Conservation (phyloP, 2,113 vertebrate genomes). For the Echinops telfairi region DNA sequence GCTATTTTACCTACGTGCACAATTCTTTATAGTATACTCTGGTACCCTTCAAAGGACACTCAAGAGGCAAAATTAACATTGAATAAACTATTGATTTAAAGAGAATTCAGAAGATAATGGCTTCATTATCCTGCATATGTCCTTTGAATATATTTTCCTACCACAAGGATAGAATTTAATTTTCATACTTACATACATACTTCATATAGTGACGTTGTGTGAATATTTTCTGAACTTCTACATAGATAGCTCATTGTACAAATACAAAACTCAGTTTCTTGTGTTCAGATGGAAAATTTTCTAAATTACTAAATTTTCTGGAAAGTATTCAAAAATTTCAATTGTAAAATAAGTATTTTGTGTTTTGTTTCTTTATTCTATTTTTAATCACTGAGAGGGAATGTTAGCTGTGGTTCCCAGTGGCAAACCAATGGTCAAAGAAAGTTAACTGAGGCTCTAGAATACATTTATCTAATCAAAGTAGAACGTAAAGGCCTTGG, state of each 20-base stretch:
- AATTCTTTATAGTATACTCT: neutral
- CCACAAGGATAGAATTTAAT: neutral
- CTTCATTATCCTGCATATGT: neutral
- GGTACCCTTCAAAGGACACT: neutral
- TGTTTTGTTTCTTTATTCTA: neutral
- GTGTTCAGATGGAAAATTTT: neutral
- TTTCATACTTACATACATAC: neutral
- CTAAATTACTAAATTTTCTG: neutral
- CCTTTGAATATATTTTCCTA: constrained; percentile 9
- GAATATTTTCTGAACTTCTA: neutral
- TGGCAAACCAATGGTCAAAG: neutral
- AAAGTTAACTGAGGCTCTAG: neutral
- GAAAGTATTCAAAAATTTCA: neutral
- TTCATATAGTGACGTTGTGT: neutral
- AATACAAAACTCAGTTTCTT: neutral
- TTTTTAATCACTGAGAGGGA: neutral
- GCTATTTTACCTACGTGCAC: neutral
- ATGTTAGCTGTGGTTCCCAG: neutral
- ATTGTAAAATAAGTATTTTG: neutral
- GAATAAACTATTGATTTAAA: constrained; percentile 2
- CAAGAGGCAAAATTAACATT: neutral
- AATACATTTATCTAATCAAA: neutral
- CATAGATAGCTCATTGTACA: neutral
- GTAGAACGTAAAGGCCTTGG: neutral
- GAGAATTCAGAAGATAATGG: neutral